phyloP scores from a whole-genome alignment of 1,140 invertebrate genomes.

The Formica selysi region DNA sequence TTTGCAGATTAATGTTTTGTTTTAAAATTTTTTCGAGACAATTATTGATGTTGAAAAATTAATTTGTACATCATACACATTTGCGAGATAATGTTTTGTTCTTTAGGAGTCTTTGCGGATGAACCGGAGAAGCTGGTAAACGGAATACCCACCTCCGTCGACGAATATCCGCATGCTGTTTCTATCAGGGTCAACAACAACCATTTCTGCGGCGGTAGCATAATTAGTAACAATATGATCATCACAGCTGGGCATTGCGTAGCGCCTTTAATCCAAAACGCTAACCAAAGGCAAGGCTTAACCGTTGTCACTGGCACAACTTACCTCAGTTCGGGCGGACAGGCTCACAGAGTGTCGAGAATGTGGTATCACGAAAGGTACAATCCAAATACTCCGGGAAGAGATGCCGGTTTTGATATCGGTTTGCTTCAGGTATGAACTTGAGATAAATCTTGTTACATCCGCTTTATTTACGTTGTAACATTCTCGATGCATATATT shows the following conservation, averaged over 20 bases:
- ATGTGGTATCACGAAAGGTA: neutral
- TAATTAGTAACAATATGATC: neutral
- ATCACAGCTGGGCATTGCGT: conserved; percentile 36
- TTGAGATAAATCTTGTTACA: neutral
- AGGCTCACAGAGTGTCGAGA: neutral
- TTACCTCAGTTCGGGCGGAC: neutral
- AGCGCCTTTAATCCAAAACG: neutral
- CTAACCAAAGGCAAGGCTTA: neutral
- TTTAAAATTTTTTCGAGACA: neutral
- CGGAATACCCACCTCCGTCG: neutral
- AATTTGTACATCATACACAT: neutral
- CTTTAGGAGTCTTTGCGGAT: conserved; percentile 5
- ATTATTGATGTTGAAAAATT: neutral
- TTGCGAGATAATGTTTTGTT: neutral
- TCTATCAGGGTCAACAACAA: neutral
- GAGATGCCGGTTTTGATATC: conserved; percentile 5
- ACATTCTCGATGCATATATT: neutral
- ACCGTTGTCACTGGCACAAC: conserved; percentile 20
- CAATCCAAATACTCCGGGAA: neutral
- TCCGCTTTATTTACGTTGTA: neutral
- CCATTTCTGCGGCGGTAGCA: conserved; percentile 28
- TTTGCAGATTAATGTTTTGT: neutral
- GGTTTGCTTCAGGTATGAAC: conserved; percentile 6
- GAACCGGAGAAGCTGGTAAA: conserved; percentile 23
- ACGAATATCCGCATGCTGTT: neutral